A percentile compares a stretch with the other conserved stretches of the same genome.
These are phyloP conservation scores for Percopsis omiscomaycus DNA, from an alignment of 2,797 vertebrate species.

Conservation along the genomic window DNA sequence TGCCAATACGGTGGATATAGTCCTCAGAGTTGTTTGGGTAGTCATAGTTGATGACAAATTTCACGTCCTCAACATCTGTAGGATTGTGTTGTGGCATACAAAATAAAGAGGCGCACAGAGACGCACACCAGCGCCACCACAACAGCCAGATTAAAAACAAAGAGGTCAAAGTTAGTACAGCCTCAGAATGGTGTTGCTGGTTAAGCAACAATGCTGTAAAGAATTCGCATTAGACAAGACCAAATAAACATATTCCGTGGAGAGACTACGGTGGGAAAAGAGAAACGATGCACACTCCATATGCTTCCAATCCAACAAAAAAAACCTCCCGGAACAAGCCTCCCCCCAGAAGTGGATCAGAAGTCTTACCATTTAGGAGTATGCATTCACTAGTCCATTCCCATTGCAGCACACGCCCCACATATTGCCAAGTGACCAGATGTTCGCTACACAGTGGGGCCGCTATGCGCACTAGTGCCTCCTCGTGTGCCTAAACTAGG, in stretches of 20 bases:
- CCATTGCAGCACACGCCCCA: constrained; percentile 89
- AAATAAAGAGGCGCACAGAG: constrained; percentile 75
- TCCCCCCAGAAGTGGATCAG: constrained; percentile 79
- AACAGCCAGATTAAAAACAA: constrained; percentile 95
- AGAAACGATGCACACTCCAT: constrained; percentile 82
- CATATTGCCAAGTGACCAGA: constrained; percentile 91
- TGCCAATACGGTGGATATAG: constrained; percentile 99
- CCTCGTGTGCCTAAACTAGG: constrained; percentile 86
- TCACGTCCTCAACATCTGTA: constrained; percentile 99
- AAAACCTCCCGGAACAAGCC: constrained; percentile 62
- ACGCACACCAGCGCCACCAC: constrained; percentile 89
- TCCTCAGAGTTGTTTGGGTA: constrained; percentile 99
- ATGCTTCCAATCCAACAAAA: constrained; percentile 21
- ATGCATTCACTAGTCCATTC: constrained; percentile 91
- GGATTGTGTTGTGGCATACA: constrained; percentile 75
- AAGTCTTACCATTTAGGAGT: constrained; percentile 87
- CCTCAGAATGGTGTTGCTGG: constrained; percentile 59
- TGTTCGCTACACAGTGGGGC: constrained; percentile 87
- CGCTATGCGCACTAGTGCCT: constrained; percentile 86
- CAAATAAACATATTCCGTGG: constrained; percentile 62
- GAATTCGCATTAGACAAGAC: constrained; percentile 51
- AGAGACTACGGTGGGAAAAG: constrained; percentile 83
- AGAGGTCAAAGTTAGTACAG: constrained; percentile 87
- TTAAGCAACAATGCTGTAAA: constrained; percentile 42
- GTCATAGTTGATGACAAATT: constrained; percentile 99